phyloP scores from a whole-genome alignment of 2,113 vertebrate genomes.

The Paraplagusia blochii region DNA sequence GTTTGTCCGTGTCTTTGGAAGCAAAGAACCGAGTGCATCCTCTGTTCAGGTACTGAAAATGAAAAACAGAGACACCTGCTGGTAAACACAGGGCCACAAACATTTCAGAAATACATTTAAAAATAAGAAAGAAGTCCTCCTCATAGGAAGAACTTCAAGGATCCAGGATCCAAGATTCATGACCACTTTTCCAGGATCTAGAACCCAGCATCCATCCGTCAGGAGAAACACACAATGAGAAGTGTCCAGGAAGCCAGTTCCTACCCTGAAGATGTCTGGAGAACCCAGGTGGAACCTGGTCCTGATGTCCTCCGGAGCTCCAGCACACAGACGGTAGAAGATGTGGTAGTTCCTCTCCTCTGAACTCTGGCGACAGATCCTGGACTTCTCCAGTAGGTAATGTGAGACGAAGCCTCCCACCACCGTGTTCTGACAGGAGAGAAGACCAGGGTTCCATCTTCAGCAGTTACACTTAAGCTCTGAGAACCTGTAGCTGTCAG shows the following conservation, averaged over 20 bases:
- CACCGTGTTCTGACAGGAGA: conserved; percentile 80
- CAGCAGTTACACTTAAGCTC: too few species aligned
- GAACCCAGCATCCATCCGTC: too few species aligned
- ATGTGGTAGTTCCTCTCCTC: conserved; percentile 99
- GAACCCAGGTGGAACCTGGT: conserved; percentile 88
- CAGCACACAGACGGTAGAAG: conserved; percentile 95
- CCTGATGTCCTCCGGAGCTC: conserved; percentile 90
- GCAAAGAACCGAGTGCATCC: conserved; percentile 96
- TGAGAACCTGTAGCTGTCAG: neutral
- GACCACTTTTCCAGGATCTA: too few species aligned
- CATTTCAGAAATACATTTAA: neutral
- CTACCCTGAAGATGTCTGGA: conserved; percentile 91
- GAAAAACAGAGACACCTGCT: neutral
- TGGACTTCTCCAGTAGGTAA: conserved; percentile 97
- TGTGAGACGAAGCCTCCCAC: conserved; percentile 98
- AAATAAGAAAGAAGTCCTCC: neutral
- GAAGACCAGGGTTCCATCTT: neutral
- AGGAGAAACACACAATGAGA: neutral
- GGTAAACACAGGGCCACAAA: neutral
- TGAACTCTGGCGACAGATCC: conserved; percentile 92
- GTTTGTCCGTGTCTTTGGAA: conserved; percentile 90
- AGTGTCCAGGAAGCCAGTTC: conserved; percentile 7
- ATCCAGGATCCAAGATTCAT: too few species aligned
- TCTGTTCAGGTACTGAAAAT: conserved; percentile 88
- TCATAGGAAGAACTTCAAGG: too few species aligned